These are phyloP conservation scores for Adineta ricciae DNA, from an alignment of 2,888 invertebrate species.

Conservation along the genomic window DNA sequence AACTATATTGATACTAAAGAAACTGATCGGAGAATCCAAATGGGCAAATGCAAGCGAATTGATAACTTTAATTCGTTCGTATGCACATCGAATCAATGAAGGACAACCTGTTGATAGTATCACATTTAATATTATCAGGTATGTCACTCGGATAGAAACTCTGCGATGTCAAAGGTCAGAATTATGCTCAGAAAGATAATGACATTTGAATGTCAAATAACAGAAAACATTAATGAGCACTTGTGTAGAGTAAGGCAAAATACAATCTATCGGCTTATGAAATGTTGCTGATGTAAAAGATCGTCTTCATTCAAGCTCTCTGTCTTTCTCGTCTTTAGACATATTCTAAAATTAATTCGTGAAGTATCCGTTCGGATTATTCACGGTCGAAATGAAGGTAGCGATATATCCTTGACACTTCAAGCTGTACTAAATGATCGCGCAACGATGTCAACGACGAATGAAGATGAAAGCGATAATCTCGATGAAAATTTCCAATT, in stretches of 20 bases:
- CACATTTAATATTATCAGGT: conserved; percentile 24
- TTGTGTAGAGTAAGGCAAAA: too few species aligned
- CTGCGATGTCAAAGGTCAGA: background rate
- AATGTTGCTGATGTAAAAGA: too few species aligned
- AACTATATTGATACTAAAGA: conserved; percentile 27
- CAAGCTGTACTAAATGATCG: conserved; percentile 5
- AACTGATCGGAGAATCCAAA: conserved; percentile 32
- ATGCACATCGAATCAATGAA: conserved; percentile 24
- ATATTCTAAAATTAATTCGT: conserved; percentile 14
- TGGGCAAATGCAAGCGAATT: conserved; percentile 29
- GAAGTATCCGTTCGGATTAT: background rate
- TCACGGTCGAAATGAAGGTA: conserved; percentile 7
- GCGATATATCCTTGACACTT: background rate
- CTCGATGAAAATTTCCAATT: background rate
- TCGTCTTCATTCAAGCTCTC: too few species aligned
- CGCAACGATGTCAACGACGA: background rate
- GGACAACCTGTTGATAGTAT: conserved; percentile 24
- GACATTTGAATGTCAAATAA: background rate
- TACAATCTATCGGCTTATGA: too few species aligned
- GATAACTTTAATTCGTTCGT: conserved; percentile 8
- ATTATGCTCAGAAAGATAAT: background rate
- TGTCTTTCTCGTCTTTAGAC: background rate
- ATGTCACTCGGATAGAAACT: conserved; percentile 10
- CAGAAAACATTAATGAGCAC: too few species aligned
- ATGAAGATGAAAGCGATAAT: background rate